Percentiles rank a stretch among this genome's conserved stretches.
Evolutionary conservation across 2,113 vertebrate species (phyloP).

Genomic region (Microcebus tavaratra): DNA sequence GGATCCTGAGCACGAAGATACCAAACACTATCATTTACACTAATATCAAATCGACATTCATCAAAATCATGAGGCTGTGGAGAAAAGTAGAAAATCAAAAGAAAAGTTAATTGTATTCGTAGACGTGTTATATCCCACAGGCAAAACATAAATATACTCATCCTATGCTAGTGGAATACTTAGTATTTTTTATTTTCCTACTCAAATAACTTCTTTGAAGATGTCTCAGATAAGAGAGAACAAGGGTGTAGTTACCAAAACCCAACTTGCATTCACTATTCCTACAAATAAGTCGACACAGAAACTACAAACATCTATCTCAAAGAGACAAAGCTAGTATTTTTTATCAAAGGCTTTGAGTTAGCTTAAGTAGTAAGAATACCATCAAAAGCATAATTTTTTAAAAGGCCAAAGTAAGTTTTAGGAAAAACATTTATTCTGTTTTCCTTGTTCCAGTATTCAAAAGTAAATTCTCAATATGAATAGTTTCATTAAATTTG

Average conservation of each 20-base stretch:
- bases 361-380: constrained; percentile 5
- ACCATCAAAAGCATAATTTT: neutral
- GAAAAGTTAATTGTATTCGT: constrained; percentile 52
- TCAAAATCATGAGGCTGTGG: constrained; percentile 98
- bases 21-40: constrained; percentile 98
- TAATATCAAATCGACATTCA: constrained; percentile 98
- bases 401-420: constrained; percentile 1
- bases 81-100: constrained; percentile 60
- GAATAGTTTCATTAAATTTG: constrained; percentile 16
- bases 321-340: neutral
- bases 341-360: constrained; percentile 46
- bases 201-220: constrained; percentile 28
- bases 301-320: constrained; percentile 6
- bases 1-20: constrained; percentile 97
- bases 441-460: neutral
- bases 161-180: neutral
- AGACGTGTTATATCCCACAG: neutral
- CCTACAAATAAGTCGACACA: constrained; percentile 33
- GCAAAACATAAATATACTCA: constrained; percentile 24
- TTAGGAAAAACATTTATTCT: constrained; percentile 17
- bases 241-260: neutral
- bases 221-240: constrained; percentile 34
- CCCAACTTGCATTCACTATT: constrained; percentile 25
- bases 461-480: constrained; percentile 18
- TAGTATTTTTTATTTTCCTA: constrained; percentile 34